A percentile compares a stretch with the other conserved stretches of the same genome.
Conservation (phyloP, 2,888 invertebrate genomes). For the Catocala fraxini region DNA sequence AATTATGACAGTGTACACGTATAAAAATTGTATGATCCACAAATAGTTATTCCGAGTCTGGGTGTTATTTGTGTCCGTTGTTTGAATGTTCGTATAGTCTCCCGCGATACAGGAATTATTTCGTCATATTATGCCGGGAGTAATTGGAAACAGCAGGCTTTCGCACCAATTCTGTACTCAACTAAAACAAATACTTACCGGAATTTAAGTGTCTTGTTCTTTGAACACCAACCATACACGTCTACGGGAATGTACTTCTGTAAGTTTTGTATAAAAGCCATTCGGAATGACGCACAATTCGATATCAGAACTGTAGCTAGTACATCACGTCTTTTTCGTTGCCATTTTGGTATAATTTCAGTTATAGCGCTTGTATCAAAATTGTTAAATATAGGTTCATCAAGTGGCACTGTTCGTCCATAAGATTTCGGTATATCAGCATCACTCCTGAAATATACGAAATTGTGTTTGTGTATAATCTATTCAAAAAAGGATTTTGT, state of each 20-base stretch:
- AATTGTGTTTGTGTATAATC: too few species aligned
- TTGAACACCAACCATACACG: conserved; percentile 87
- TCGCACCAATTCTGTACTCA: too few species aligned
- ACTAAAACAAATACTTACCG: not conserved
- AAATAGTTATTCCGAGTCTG: too few species aligned
- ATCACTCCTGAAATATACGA: conserved; percentile 80
- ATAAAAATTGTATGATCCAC: too few species aligned
- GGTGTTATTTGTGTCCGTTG: too few species aligned
- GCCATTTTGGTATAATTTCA: conserved; percentile 70
- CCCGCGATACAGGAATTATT: too few species aligned
- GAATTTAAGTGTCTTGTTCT: conserved; percentile 38
- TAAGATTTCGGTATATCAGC: conserved; percentile 90
- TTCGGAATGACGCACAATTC: conserved; percentile 86
- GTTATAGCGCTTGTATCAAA: conserved; percentile 36
- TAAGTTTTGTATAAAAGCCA: conserved; percentile 85
- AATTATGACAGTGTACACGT: too few species aligned
- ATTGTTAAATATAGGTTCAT: conserved; percentile 34
- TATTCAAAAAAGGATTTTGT: too few species aligned
- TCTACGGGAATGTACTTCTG: conserved; percentile 88
- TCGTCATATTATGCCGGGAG: too few species aligned
- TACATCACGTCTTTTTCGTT: conserved; percentile 76
- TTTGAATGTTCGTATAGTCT: too few species aligned
- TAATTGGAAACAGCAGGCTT: too few species aligned
- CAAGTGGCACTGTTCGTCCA: conserved; percentile 84
- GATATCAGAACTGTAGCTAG: conserved; percentile 87